phyloP scores from a whole-genome alignment of 2,113 vertebrate genomes.

The Bubo scandiacus region DNA sequence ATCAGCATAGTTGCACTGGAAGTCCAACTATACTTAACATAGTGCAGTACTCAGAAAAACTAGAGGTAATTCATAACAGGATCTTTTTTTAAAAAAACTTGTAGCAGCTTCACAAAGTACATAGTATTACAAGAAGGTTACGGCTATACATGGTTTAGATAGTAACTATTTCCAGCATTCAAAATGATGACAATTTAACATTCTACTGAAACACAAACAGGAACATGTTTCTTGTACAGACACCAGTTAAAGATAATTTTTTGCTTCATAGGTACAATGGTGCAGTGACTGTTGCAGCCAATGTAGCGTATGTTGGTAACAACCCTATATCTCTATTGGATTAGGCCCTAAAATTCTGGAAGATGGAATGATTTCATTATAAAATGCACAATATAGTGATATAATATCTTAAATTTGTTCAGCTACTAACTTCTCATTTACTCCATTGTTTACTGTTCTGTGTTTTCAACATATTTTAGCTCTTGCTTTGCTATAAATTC shows the following conservation, averaged over 20 bases:
- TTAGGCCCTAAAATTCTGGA: background rate
- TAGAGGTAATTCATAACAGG: background rate
- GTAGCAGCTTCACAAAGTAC: background rate
- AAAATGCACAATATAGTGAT: background rate
- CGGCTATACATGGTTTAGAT: background rate
- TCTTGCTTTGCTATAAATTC: background rate
- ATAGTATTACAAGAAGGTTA: background rate
- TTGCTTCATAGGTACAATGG: background rate
- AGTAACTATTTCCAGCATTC: background rate
- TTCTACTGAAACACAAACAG: background rate
- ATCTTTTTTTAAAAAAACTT: background rate
- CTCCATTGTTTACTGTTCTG: background rate
- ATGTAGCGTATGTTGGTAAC: background rate
- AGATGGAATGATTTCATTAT: background rate
- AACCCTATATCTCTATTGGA: accelerated
- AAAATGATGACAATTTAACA: background rate
- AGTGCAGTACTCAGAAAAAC: background rate
- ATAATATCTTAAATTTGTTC: background rate
- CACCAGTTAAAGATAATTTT: background rate
- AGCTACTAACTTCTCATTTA: background rate
- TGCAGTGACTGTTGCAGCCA: background rate
- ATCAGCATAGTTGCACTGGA: background rate
- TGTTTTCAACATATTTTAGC: background rate
- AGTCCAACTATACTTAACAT: background rate
- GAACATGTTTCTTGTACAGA: background rate